Base-by-base conservation (phyloP, 1,140 invertebrate genomes). In the Frieseomelitta varia region DNA sequence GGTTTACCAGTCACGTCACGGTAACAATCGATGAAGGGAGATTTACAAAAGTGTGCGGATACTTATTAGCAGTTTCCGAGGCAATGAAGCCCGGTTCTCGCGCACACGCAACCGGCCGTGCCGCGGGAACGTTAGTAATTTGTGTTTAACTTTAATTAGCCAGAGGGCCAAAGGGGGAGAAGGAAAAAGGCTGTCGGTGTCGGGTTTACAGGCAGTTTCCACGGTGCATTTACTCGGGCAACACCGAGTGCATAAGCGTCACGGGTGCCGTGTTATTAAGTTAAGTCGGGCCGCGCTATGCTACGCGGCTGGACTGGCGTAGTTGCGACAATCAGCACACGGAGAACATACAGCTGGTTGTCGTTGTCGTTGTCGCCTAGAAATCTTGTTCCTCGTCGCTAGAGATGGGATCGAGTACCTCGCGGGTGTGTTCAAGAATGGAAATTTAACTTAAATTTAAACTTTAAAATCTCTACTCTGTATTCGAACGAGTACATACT, bases 171-270 rank as follows among this genome's bases (percentile, higher is more conserved):
- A n/a, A 24, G 51, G 21, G 53, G 47, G 39, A 17, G 24, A 55
- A 39, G 51, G 51, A 53, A 67, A 65, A 53, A 27, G 56, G n/a
- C 14, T 17, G 56, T 6, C 39, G 53, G 65, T 73, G 56, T 71
- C 67, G n/a, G 27, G 63, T 56, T 79, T 55, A 47, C 39, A 55
- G 63, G 79, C 74, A 55, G 67, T 73, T 65, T 53, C 81, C 65
- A 85, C 67, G 79, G 72, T 85, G 77, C 86, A 82, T 82, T 88
- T 61, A 68, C 87, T 80, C 24, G 83, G 77, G 80, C 85, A 71
- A 84, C 87, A 84, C 61, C 24, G 79, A 90, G 88, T 88, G 88
- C 90, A 91, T 90, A 87, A 86, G 83, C 81, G 85, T 79, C 75
- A 83, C 17, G 55, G 79, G 56, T 67, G 65, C 73, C 27, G 56